Percentiles rank a stretch among this genome's conserved stretches.
phyloP scores from a whole-genome alignment of 2,888 invertebrate species.

The Eurois occulta region DNA sequence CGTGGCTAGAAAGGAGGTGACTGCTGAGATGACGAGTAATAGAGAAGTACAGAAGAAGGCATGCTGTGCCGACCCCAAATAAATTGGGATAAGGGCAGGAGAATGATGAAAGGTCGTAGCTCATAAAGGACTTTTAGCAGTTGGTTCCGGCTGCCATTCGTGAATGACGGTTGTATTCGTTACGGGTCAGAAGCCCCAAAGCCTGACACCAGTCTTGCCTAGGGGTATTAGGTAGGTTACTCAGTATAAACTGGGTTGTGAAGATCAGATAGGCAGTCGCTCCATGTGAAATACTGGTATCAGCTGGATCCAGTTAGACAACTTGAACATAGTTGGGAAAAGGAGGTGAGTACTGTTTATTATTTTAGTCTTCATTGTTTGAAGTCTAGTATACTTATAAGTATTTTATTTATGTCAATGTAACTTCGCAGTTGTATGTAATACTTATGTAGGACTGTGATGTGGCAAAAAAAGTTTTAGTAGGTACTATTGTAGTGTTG shows the following conservation, averaged over 20 bases:
- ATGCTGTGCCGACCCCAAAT: too few species aligned
- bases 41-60: too few species aligned
- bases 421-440: neutral
- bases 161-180: neutral
- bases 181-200: neutral
- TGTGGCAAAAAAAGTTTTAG: neutral
- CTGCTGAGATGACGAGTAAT: too few species aligned
- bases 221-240: neutral
- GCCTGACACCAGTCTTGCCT: neutral
- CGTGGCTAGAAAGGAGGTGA: neutral
- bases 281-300: neutral
- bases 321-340: neutral
- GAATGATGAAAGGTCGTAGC: neutral
- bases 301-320: neutral
- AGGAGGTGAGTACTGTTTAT: neutral
- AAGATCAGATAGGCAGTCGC: neutral
- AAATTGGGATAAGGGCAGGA: too few species aligned
- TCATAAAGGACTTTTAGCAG: neutral
- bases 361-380: neutral
- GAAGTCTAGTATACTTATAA: neutral
- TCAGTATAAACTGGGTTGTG: neutral
- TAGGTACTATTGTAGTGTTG: constrained; percentile 10
- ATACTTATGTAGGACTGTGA: neutral
- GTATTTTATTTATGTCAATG: neutral
- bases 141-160: neutral